A percentile compares a stretch with the other conserved stretches of the same genome.
These are phyloP conservation scores for Drosophila bipectinata DNA, from an alignment of 1,140 invertebrate species.

Conservation along the genomic window DNA sequence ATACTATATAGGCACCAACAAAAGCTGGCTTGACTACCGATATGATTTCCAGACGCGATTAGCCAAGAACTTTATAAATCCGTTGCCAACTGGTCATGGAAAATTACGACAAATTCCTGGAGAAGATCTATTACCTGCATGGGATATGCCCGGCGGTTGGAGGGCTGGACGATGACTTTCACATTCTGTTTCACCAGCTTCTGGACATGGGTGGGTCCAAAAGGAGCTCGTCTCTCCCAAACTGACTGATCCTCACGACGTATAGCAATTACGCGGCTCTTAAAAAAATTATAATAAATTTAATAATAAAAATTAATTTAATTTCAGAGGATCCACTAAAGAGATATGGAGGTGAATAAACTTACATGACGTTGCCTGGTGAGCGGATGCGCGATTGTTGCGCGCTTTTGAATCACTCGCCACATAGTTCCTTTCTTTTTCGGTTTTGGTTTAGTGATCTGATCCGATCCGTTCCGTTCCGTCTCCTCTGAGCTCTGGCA, in stretches of 20 bases:
- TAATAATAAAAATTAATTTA: background rate
- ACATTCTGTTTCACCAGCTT: slow-evolving; percentile 93
- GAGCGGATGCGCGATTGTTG: slow-evolving; percentile 58
- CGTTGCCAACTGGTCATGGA: slow-evolving; percentile 34
- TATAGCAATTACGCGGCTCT: slow-evolving; percentile 91
- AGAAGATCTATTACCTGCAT: slow-evolving; percentile 89
- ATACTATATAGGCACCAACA: slow-evolving; percentile 11
- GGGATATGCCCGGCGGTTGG: slow-evolving; percentile 98
- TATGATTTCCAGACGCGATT: slow-evolving; percentile 43
- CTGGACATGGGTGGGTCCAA: slow-evolving; percentile 96
- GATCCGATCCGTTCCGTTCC: slow-evolving; percentile 63
- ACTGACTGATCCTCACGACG: slow-evolving; percentile 97
- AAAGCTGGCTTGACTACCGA: slow-evolving; percentile 23
- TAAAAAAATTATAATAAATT: slow-evolving; percentile 30
- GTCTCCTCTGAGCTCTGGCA: slow-evolving; percentile 63
- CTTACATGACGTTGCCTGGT: slow-evolving; percentile 73
- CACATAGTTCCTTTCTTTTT: slow-evolving; percentile 40
- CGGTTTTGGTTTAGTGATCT: slow-evolving; percentile 4
- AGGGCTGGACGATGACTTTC: slow-evolving; percentile 98
- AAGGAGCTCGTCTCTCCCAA: slow-evolving; percentile 98
- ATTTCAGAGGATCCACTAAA: background rate
- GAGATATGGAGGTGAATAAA: slow-evolving; percentile 21
- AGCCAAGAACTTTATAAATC: slow-evolving; percentile 31
- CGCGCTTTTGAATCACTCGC: slow-evolving; percentile 55
- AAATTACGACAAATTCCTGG: slow-evolving; percentile 6